Evolutionary conservation across 2,797 vertebrate species (phyloP), one percentile per base, ranked within the genome.

Genomic region (Notoglanidium macrostoma): DNA sequence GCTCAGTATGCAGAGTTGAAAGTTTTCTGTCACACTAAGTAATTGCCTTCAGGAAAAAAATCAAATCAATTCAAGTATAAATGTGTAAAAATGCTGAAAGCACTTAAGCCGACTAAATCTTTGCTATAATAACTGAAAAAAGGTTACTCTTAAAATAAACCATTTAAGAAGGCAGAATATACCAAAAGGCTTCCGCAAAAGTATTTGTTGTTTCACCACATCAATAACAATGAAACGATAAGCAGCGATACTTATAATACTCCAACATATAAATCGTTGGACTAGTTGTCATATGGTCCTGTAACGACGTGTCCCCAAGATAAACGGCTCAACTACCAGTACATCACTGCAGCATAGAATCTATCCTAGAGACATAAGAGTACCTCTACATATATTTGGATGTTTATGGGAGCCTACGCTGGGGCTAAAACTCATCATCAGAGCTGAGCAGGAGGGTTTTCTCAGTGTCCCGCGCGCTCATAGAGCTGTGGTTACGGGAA

Each of bases 401-500:
- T 40, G 2, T 7, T 73, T n/a, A 17, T 3, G 5, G 29, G 15
- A 78, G 61, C 1, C 3, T 70, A 26, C 23, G n/a, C 63, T 2
- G 40, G 29, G 46, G 61, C 94, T 93, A 99, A 94, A 99, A 99
- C 88, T 99, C 98, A 1, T 99, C 98, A 0, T 99, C 98, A 0
- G 98, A 99, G 94, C 98, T 99, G 86, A 99, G 96, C 91, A 99
- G 95, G 55, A 99, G 96, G 1, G 98, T 99, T 94, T 99, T 99
- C 94, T 99, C 98, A 0, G 97, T 96, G 95, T 99, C 98, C 0
- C 97, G 96, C 84, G 93, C 83, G 0, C 95, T 91, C 0, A 94
- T 87, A 72, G 92, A 83, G 86, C 95, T 94, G 93, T 97, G 96
- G 70, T 95, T 93, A 40, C 96, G 97, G 0, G 95, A 95, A 68